Evolutionary conservation across 2,888 invertebrate species (phyloP).

Genomic region (Rhamphomyia laevipes): DNA sequence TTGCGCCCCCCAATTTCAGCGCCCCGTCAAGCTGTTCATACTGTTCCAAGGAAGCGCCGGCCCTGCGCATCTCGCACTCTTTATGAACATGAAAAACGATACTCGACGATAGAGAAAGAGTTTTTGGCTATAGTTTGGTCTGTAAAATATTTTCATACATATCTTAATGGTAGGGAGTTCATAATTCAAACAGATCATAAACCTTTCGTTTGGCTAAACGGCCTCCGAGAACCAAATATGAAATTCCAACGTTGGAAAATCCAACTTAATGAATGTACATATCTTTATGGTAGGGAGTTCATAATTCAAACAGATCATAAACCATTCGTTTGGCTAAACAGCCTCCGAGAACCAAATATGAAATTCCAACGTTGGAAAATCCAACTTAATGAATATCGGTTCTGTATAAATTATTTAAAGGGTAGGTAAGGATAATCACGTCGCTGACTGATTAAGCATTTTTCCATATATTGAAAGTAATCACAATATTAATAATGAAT

Average conservation of each 20-base stretch:
- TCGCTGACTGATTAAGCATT: not conserved
- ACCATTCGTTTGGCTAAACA: conserved; percentile 7
- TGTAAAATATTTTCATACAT: conserved; percentile 6
- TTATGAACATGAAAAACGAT: conserved; percentile 5
- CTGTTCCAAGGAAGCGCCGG: too few relatives aligned
- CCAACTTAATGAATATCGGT: not conserved
- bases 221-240: too few relatives aligned
- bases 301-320: conserved; percentile 7
- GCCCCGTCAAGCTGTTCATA: too few relatives aligned
- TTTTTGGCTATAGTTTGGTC: conserved; percentile 6
- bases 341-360: not conserved
- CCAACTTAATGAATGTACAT: too few relatives aligned
- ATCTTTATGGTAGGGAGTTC: conserved; percentile 8
- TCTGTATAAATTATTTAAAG: conserved; percentile 1
- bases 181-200: too few relatives aligned
- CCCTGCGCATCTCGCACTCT: conserved; percentile 6
- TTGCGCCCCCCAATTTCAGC: too few relatives aligned
- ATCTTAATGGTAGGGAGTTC: too few relatives aligned
- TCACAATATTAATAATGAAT: not conserved
- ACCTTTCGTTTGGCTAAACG: too few relatives aligned
- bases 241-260: too few relatives aligned
- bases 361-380: not conserved
- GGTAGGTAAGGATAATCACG: conserved; percentile 6
- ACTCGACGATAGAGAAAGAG: conserved; percentile 9
- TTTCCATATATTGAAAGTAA: not conserved